These are phyloP conservation scores for Theropithecus gelada DNA, from an alignment of 2,113 vertebrate genomes.

Conservation along the genomic window DNA sequence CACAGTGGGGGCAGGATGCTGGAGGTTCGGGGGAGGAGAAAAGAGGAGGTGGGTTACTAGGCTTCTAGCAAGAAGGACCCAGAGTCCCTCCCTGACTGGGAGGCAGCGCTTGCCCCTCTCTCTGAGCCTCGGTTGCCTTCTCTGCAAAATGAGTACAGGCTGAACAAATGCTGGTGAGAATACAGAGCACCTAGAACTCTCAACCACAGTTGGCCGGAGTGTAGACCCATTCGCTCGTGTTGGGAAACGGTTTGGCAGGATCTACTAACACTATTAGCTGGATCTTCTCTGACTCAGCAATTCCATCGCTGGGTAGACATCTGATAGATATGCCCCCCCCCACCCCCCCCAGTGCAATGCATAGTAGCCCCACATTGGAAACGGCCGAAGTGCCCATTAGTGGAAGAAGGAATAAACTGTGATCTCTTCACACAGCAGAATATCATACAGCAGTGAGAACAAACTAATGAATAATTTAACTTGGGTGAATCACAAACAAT, in stretches of 20 bases:
- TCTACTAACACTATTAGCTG: not conserved
- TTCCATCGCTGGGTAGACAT: too few relatives aligned
- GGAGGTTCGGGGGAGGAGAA: not conserved
- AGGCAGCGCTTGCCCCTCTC: not conserved
- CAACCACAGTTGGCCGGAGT: not conserved
- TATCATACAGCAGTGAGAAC: not conserved
- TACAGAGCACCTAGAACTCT: not conserved
- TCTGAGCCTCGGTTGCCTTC: not conserved
- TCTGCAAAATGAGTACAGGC: conserved; percentile 8
- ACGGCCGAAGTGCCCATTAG: not conserved
- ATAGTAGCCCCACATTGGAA: not conserved
- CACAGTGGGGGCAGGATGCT: conserved; percentile 50
- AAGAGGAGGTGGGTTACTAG: not conserved
- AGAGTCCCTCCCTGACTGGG: not conserved
- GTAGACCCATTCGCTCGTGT: not conserved
- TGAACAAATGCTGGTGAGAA: not conserved
- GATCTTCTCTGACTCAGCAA: not conserved
- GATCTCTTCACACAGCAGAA: not conserved
- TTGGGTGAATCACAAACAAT: not conserved
- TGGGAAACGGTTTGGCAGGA: not conserved
- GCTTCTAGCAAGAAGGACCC: not conserved
- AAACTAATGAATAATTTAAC: not conserved
- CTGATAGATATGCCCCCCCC: not conserved
- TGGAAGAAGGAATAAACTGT: not conserved
- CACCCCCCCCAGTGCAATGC: not conserved